Evolutionary conservation across 2,113 vertebrate genomes (phyloP).

Genomic region (Anguilla japonica): DNA sequence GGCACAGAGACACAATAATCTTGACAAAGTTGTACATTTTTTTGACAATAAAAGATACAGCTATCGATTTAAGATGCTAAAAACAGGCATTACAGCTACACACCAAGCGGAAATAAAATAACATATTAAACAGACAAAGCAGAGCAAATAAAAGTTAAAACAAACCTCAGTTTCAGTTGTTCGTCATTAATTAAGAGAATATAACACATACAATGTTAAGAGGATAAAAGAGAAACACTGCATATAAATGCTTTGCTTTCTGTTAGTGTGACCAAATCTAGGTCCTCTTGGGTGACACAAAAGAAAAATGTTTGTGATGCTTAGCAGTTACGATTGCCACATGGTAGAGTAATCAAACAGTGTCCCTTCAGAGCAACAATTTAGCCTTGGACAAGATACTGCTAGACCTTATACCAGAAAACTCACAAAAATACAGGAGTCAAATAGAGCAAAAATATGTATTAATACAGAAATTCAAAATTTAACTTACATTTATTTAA

Average conservation of each 20-base stretch:
- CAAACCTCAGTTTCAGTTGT: neutral
- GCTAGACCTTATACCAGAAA: no score
- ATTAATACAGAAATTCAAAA: no score
- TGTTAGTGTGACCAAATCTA: neutral
- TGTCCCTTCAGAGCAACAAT: neutral
- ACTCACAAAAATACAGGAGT: no score
- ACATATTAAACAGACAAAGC: neutral
- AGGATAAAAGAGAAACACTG: no score
- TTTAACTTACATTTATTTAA: no score
- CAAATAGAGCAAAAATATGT: no score
- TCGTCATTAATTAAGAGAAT: no score
- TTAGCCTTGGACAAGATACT: neutral
- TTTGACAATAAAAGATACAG: neutral
- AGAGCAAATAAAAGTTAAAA: neutral
- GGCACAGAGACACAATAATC: conserved; percentile 18
- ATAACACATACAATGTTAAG: no score
- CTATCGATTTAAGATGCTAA: neutral
- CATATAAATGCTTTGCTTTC: no score
- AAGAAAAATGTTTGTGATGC: neutral
- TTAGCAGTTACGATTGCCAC: neutral
- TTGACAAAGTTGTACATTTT: neutral
- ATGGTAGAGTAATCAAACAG: neutral
- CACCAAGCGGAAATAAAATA: neutral
- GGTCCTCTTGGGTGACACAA: neutral
- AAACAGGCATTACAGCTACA: neutral